Base-by-base conservation (phyloP, 2,797 vertebrate genomes). In the Gallinago solitaria region DNA sequence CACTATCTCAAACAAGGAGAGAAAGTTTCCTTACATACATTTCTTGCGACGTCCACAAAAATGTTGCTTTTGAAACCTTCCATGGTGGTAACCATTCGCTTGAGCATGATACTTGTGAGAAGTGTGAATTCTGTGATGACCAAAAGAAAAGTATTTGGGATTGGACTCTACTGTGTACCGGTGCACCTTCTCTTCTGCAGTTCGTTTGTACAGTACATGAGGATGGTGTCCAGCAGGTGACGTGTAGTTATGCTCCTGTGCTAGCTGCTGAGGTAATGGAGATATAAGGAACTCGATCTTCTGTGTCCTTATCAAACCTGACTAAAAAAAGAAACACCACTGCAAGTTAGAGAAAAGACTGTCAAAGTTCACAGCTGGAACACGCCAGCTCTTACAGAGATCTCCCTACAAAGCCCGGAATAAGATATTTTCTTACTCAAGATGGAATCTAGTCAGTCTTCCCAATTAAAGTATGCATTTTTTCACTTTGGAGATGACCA, bases 31-130 rank as follows among this genome's bases (percentile, higher is more conserved):
- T 99, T 99, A 99, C 99, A 99, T 99, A 99, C 99, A 99, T 99
- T 99, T 99, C 99, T 99, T 99, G 98, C 98, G 99, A 97, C 97
- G 99, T 98, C 99, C 99, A 98, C 99, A 99, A 98, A 99, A 99
- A 97, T 99, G 99, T 93, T 99, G 99, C 97, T 98, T 99, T 97
- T 98, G 98, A 87, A 98, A 96, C 96, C 97, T 98, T 93, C 96
- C 96, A 9, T 97, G 98, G 84, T 96, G 98, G 96, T 96, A 94
- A 89, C 95, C 95, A 77, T 92, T 87, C 9, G 96, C 98, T 86
- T 93, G 98, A 30, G 80, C 95, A 48, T 67, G 96, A 21, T 87
- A 90, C 37, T 94, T 85, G 32, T 93, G 95, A 87, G 95, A 76
- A 68, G 50, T 21, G 70, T 69, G 97, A 73, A 53, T 64, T 57